phyloP scores from a whole-genome alignment of 2,797 vertebrate genomes.

The Calcarius lapponicus region DNA sequence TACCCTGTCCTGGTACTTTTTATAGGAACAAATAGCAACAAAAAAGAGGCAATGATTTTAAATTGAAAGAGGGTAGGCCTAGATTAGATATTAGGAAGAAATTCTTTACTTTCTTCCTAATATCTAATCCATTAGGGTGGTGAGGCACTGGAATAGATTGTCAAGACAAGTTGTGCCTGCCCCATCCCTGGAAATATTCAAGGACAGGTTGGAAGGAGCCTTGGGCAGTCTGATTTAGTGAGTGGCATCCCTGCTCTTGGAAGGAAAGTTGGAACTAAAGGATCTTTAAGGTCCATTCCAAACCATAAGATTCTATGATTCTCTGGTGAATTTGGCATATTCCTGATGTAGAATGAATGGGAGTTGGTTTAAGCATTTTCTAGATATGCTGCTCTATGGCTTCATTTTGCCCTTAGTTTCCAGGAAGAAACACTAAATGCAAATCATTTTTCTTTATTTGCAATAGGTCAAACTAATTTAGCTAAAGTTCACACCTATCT shows the following conservation, averaged over 20 bases:
- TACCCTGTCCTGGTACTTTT: not conserved
- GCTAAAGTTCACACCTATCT: slow-evolving; percentile 51
- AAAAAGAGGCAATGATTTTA: not conserved
- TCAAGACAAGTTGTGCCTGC: not conserved
- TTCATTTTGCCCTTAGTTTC: slow-evolving; percentile 51
- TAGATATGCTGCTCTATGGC: not conserved
- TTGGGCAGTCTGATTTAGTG: not conserved
- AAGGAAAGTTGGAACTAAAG: not conserved
- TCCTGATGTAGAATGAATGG: not conserved
- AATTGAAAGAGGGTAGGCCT: not conserved
- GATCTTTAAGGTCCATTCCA: not conserved
- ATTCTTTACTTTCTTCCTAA: not conserved
- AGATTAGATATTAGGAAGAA: not conserved
- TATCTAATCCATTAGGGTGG: too few relatives aligned
- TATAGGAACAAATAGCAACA: not conserved
- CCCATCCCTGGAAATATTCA: not conserved
- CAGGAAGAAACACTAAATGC: slow-evolving; percentile 20
- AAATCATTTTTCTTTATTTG: slow-evolving; percentile 61
- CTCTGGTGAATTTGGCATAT: not conserved
- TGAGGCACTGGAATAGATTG: not conserved
- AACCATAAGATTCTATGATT: not conserved
- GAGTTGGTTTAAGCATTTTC: not conserved
- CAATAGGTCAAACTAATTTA: slow-evolving; percentile 62
- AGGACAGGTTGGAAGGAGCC: not conserved
- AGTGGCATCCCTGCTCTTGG: not conserved